phyloP scores from a whole-genome alignment of 2,113 vertebrate genomes.

The Nanorana parkeri region DNA sequence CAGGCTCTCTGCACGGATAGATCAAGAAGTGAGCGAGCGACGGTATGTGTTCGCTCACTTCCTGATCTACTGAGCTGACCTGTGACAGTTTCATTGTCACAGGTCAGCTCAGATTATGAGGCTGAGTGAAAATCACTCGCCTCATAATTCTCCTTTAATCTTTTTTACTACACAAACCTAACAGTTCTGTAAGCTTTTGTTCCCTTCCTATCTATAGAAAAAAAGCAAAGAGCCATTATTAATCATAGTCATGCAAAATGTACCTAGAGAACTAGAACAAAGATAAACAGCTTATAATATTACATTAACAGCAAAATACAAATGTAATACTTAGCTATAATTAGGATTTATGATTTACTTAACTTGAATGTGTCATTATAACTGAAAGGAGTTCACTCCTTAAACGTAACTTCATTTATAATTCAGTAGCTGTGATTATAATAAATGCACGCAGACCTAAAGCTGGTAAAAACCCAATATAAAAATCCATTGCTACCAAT shows the following conservation, averaged over 20 bases:
- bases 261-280: constrained; percentile 20
- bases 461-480: too few relatives aligned
- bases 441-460: background rate
- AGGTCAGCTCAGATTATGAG: too few relatives aligned
- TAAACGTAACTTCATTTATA: constrained; percentile 7
- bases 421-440: background rate
- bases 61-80: too few relatives aligned
- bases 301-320: constrained; percentile 27
- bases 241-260: constrained; percentile 8
- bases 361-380: constrained; percentile 19
- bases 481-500: too few relatives aligned
- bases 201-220: background rate
- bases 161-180: background rate
- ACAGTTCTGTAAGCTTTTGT: background rate
- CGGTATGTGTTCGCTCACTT: too few relatives aligned
- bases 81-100: too few relatives aligned
- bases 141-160: too few relatives aligned
- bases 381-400: constrained; percentile 1
- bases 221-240: constrained; percentile 15
- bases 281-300: constrained; percentile 10
- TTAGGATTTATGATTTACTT: constrained; percentile 22
- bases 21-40: too few relatives aligned
- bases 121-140: too few relatives aligned
- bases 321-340: constrained; percentile 27
- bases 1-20: too few relatives aligned